These are phyloP conservation scores for Luidia sarsii DNA, from an alignment of 53 echinoderm and acorn worm genomes.

Conservation along the genomic window DNA sequence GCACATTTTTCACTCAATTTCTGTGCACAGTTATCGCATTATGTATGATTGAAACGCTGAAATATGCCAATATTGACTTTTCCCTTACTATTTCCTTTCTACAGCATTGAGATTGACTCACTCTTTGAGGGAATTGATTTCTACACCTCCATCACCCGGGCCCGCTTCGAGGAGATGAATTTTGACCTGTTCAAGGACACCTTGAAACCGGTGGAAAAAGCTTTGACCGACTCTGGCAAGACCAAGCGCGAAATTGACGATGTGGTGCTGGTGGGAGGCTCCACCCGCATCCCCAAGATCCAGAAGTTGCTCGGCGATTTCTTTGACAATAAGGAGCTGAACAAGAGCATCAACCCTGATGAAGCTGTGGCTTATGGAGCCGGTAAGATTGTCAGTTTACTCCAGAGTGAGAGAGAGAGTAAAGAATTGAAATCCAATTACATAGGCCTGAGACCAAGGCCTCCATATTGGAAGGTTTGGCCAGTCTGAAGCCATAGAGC, in stretches of 20 bases:
- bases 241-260: slow-evolving; percentile 83
- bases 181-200: slow-evolving; percentile 76
- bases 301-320: slow-evolving; percentile 78
- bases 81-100: background rate
- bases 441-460: too few relatives aligned
- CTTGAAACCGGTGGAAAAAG: slow-evolving; percentile 83
- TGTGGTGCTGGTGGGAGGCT: slow-evolving; percentile 91
- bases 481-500: too few relatives aligned
- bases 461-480: too few relatives aligned
- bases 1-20: background rate
- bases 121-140: slow-evolving; percentile 96
- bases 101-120: slow-evolving; percentile 92
- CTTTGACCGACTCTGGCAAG: slow-evolving; percentile 72
- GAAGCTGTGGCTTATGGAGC: slow-evolving; percentile 99
- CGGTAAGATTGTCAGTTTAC: slow-evolving; percentile 71
- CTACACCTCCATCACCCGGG: slow-evolving; percentile 93
- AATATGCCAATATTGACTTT: background rate
- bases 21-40: background rate
- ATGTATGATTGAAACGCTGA: background rate
- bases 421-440: too few relatives aligned
- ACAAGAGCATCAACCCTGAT: slow-evolving; percentile 99
- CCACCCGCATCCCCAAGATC: slow-evolving; percentile 97
- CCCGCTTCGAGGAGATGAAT: slow-evolving; percentile 90
- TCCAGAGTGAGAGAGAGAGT: too few relatives aligned
- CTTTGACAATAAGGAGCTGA: slow-evolving; percentile 92